Conservation (phyloP, 2,797 vertebrate genomes). For the Toxotes lorentzi region DNA sequence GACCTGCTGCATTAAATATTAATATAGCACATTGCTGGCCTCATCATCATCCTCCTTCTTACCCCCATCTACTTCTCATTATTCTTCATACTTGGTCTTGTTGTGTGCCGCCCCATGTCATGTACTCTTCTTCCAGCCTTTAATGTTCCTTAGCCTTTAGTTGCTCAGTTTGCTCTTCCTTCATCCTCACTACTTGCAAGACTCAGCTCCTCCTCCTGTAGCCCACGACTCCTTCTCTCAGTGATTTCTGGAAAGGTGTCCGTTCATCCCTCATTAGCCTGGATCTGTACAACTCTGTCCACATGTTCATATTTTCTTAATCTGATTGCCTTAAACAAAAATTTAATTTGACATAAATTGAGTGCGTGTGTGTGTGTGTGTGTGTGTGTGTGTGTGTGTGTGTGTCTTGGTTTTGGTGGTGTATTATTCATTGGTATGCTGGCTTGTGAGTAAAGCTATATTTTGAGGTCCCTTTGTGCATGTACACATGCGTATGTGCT, state of each 20-base stretch:
- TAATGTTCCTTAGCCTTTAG: slow-evolving; percentile 18
- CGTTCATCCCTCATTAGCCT: slow-evolving; percentile 60
- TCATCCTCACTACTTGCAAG: slow-evolving; percentile 12
- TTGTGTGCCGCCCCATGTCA: slow-evolving; percentile 41
- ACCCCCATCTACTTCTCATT: slow-evolving; percentile 55
- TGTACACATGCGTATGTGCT: slow-evolving; percentile 1
- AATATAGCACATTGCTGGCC: slow-evolving; percentile 64
- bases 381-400: too few species aligned
- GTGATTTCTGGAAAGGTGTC: slow-evolving; percentile 58
- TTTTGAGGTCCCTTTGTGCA: slow-evolving; percentile 62
- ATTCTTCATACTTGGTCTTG: slow-evolving; percentile 36
- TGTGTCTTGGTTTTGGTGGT: slow-evolving; percentile 60
- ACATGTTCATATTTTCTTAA: slow-evolving; percentile 66
- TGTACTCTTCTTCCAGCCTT: slow-evolving; percentile 10
- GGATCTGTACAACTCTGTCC: slow-evolving; percentile 42
- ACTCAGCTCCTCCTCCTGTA: slow-evolving; percentile 21
- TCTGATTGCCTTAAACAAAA: slow-evolving; percentile 71
- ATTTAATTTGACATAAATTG: slow-evolving; percentile 68
- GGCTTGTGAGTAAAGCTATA: slow-evolving; percentile 60
- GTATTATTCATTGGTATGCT: slow-evolving; percentile 72
- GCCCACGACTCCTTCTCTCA: slow-evolving; percentile 33
- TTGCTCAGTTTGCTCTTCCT: slow-evolving; percentile 17
- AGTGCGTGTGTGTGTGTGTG: not conserved
- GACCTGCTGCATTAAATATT: slow-evolving; percentile 77
- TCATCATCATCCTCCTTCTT: slow-evolving; percentile 59